phyloP scores from a whole-genome alignment of 2,113 vertebrate species.

The Odobenus rosmarus region DNA sequence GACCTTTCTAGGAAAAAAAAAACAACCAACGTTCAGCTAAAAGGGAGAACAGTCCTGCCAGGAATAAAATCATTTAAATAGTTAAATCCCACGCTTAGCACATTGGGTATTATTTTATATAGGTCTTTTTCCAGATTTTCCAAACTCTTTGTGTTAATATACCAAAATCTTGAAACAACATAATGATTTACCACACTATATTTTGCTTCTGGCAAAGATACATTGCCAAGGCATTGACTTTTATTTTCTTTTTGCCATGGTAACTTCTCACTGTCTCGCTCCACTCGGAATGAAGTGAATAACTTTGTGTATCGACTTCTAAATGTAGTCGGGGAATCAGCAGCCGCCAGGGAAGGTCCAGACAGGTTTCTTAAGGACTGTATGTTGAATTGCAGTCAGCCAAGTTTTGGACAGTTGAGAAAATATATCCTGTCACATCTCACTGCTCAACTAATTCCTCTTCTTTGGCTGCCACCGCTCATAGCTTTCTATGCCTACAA shows the following conservation, averaged over 20 bases:
- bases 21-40: background rate
- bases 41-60: background rate
- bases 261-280: background rate
- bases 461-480: conserved; percentile 25
- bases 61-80: background rate
- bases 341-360: background rate
- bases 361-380: background rate
- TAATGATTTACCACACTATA: background rate
- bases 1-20: background rate
- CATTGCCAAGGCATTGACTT: background rate
- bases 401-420: conserved; percentile 29
- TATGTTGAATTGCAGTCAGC: background rate
- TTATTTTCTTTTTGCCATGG: background rate
- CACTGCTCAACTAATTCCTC: conserved; percentile 26
- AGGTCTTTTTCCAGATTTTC: background rate
- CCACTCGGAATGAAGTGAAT: background rate
- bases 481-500: background rate
- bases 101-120: background rate
- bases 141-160: background rate
- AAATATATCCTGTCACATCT: conserved; percentile 22
- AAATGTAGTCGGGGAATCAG: background rate
- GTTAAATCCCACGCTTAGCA: background rate
- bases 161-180: background rate
- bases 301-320: background rate
- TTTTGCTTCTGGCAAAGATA: background rate